Evolutionary conservation across 2,888 invertebrate species (phyloP).

Genomic region (Andrena praecox): DNA sequence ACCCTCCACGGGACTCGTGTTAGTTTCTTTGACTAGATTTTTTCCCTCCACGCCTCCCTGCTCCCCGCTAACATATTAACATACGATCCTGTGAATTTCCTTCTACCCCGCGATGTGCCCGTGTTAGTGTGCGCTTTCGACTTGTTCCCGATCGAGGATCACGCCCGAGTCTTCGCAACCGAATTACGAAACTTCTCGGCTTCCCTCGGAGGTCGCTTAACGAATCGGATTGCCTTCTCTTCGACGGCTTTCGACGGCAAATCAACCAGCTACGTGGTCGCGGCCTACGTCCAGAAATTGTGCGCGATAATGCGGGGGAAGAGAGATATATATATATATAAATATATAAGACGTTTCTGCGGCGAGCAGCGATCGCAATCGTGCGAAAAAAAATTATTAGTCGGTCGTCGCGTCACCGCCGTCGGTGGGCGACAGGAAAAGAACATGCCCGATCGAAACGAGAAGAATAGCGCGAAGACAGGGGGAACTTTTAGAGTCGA

Average conservation of each 20-base stretch:
- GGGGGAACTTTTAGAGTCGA: neutral
- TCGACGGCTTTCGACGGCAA: slow-evolving; percentile 15
- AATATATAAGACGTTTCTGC: slow-evolving; percentile 4
- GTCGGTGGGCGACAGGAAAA: slow-evolving; percentile 9
- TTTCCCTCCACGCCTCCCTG: slow-evolving; percentile 1
- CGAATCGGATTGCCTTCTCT: slow-evolving; percentile 26
- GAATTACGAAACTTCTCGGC: slow-evolving; percentile 17
- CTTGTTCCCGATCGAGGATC: slow-evolving; percentile 57
- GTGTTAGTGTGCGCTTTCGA: slow-evolving; percentile 64
- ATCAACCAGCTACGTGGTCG: neutral
- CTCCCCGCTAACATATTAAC: too few species aligned
- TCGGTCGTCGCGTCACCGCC: neutral
- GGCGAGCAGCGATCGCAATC: slow-evolving; percentile 9
- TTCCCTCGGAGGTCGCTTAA: slow-evolving; percentile 2
- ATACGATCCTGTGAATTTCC: slow-evolving; percentile 21
- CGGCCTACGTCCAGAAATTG: slow-evolving; percentile 27
- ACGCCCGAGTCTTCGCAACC: slow-evolving; percentile 45
- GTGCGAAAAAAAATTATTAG: slow-evolving; percentile 13
- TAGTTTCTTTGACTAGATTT: slow-evolving; percentile 66
- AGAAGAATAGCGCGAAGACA: slow-evolving; percentile 42
- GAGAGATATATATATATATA: neutral
- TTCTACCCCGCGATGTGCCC: slow-evolving; percentile 49
- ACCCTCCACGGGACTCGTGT: slow-evolving; percentile 32
- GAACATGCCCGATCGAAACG: slow-evolving; percentile 27
- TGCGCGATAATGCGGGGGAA: slow-evolving; percentile 43